Conservation (phyloP, 2,797 vertebrate species). For the Galagoides demidoff region DNA sequence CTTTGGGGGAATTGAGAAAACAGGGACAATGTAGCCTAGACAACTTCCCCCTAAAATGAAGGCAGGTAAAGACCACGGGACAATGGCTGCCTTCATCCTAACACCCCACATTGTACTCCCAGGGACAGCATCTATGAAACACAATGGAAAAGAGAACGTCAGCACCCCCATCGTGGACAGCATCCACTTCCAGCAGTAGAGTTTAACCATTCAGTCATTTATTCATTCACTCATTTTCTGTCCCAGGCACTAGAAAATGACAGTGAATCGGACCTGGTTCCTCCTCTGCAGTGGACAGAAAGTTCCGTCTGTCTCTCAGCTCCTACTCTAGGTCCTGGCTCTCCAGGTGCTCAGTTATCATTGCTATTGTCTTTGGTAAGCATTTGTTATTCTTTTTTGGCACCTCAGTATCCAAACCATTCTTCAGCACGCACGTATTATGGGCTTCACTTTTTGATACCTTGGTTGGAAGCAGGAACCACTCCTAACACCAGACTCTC, state of each 20-base stretch:
- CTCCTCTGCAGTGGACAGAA: neutral
- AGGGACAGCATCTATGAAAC: neutral
- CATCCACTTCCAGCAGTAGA: neutral
- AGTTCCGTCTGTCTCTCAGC: neutral
- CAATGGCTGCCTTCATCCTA: neutral
- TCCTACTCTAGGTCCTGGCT: neutral
- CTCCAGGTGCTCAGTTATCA: neutral
- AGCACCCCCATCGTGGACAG: neutral
- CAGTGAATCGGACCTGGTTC: neutral
- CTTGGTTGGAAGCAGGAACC: neutral
- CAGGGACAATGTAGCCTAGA: neutral
- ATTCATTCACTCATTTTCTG: neutral
- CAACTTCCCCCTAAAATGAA: neutral
- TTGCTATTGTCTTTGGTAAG: neutral
- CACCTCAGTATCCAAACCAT: neutral
- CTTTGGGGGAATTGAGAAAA: neutral
- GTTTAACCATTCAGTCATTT: neutral
- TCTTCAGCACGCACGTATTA: neutral
- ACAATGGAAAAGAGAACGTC: neutral
- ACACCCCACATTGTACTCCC: neutral
- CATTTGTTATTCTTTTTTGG: neutral
- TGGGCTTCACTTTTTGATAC: neutral
- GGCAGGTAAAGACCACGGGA: neutral
- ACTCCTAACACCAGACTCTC: neutral
- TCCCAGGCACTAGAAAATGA: neutral